Percentiles rank a stretch among this genome's conserved stretches.
Evolutionary conservation across 2,797 vertebrate genomes (phyloP).

Genomic region (Lemur catta): DNA sequence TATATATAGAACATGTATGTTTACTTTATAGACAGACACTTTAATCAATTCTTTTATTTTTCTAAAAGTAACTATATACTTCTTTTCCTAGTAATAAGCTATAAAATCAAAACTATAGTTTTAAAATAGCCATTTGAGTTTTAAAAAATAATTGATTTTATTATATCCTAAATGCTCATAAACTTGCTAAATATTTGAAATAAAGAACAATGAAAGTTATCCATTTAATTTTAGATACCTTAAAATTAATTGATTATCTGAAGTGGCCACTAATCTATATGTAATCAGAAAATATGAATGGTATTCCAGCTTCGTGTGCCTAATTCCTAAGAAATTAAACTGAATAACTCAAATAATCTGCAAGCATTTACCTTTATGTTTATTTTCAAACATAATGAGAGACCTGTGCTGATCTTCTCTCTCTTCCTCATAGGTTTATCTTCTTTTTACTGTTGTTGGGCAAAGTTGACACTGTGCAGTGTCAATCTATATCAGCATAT

Average conservation of each 20-base stretch:
- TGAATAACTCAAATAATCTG: background rate
- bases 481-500: background rate
- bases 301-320: background rate
- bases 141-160: background rate
- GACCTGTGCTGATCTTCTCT: background rate
- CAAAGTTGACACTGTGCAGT: background rate
- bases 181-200: background rate
- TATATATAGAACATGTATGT: background rate
- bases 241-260: background rate
- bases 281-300: background rate
- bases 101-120: background rate
- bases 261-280: background rate
- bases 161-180: background rate
- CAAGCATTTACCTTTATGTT: background rate
- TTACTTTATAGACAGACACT: background rate
- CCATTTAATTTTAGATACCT: background rate
- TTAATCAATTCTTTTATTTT: background rate
- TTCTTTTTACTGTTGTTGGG: background rate
- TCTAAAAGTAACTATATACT: background rate
- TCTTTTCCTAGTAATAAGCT: background rate
- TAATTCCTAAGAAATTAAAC: background rate
- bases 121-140: background rate
- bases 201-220: background rate
- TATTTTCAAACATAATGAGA: background rate
- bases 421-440: background rate